phyloP scores from a whole-genome alignment of 2,113 vertebrate genomes.

The Hirundichthys speculiger region DNA sequence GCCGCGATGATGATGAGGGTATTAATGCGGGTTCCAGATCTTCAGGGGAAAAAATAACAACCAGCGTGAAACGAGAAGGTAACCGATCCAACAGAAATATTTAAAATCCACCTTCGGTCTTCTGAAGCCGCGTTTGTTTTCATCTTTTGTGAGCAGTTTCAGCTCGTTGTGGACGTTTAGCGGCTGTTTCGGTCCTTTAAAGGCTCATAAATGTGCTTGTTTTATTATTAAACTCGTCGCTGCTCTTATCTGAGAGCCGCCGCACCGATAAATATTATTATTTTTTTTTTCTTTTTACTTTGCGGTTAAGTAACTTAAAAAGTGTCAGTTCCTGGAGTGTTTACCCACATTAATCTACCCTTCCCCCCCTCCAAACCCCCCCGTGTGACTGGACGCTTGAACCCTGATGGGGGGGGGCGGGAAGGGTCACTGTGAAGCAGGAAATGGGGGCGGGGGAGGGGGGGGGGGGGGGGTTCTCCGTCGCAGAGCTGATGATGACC shows the following conservation, averaged over 20 bases:
- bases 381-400: slow-evolving; percentile 47
- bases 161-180: neutral
- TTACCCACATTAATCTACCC: slow-evolving; percentile 70
- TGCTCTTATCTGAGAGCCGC: no score
- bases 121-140: no score
- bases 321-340: slow-evolving; percentile 65
- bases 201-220: no score
- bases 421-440: slow-evolving; percentile 64
- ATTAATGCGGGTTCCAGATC: slow-evolving; percentile 35
- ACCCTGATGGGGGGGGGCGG: slow-evolving; percentile 70
- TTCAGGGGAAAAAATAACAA: slow-evolving; percentile 38
- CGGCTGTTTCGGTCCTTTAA: no score
- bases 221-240: no score
- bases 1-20: slow-evolving; percentile 40
- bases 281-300: slow-evolving; percentile 65
- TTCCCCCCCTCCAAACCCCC: neutral
- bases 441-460: slow-evolving; percentile 68
- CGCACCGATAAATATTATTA: no score
- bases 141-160: neutral
- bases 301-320: slow-evolving; percentile 54
- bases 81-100: slow-evolving; percentile 53
- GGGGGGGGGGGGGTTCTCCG: neutral
- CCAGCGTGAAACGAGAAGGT: slow-evolving; percentile 22
- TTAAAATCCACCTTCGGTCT: slow-evolving; percentile 6
- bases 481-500: slow-evolving; percentile 58